Percentiles rank a stretch among this genome's conserved stretches.
These are phyloP conservation scores for Chymomyza caudatula DNA, from an alignment of 2,888 invertebrate species.

Conservation along the genomic window DNA sequence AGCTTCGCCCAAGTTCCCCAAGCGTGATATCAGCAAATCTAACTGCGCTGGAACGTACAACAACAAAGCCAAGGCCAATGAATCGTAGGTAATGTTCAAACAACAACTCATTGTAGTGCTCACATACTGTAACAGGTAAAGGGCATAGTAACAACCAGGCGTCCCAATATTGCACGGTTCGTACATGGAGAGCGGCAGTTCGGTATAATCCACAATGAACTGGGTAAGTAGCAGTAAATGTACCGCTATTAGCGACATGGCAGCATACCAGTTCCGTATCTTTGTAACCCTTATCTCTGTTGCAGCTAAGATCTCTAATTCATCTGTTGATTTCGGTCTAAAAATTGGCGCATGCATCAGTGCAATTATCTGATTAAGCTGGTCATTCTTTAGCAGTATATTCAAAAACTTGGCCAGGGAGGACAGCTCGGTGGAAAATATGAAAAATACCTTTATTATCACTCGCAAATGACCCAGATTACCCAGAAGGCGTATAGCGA, in stretches of 20 bases:
- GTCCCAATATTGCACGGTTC: conserved; percentile 48
- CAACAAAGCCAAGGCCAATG: conserved; percentile 48
- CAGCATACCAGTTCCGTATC: conserved; percentile 48
- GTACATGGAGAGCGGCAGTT: conserved; percentile 53
- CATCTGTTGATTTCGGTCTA: conserved; percentile 23
- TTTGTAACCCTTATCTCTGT: conserved; percentile 17
- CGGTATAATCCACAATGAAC: conserved; percentile 30
- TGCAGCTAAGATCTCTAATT: conserved; percentile 28
- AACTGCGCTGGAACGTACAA: conserved; percentile 55
- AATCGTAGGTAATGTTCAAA: conserved; percentile 65
- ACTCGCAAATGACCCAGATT: conserved; percentile 49
- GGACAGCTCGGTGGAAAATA: conserved; percentile 60
- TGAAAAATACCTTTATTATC: conserved; percentile 59
- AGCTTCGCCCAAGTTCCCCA: conserved; percentile 49
- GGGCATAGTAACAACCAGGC: conserved; percentile 33
- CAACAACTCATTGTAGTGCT: conserved; percentile 49
- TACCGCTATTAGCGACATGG: conserved; percentile 38
- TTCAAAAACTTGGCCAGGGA: conserved; percentile 52
- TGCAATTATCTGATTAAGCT: conserved; percentile 27
- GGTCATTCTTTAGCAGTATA: conserved; percentile 25
- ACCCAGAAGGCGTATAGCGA: conserved; percentile 47
- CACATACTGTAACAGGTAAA: conserved; percentile 49
- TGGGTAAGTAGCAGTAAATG: conserved; percentile 41
- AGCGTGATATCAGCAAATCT: conserved; percentile 54
- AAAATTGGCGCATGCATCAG: conserved; percentile 35